Conservation (phyloP, 2,888 invertebrate genomes). For the Leptinotarsa tumamoca region DNA sequence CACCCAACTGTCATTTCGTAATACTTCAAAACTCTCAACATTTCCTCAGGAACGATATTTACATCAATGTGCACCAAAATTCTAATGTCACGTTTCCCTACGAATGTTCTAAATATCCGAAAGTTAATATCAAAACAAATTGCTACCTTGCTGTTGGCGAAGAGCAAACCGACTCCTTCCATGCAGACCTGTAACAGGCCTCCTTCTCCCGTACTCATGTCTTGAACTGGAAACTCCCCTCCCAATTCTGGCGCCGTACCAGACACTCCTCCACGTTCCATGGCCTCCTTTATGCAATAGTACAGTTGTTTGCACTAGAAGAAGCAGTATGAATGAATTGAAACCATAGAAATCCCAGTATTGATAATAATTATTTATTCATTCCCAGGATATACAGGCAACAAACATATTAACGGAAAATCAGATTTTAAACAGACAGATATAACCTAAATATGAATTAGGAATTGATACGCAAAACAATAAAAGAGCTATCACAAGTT, state of each 20-base stretch:
- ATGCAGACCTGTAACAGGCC: slow-evolving; percentile 98
- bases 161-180: slow-evolving; percentile 98
- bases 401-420: too few species aligned
- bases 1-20: not conserved
- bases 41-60: not conserved
- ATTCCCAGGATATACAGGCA: too few species aligned
- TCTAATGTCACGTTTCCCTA: slow-evolving; percentile 33
- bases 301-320: slow-evolving; percentile 96
- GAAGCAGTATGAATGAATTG: not conserved
- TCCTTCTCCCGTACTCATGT: slow-evolving; percentile 96
- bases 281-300: slow-evolving; percentile 98
- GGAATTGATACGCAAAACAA: too few species aligned
- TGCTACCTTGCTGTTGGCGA: slow-evolving; percentile 98
- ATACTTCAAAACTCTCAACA: not conserved
- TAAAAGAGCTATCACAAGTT: too few species aligned
- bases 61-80: slow-evolving; percentile 40
- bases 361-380: too few species aligned
- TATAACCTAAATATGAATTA: too few species aligned
- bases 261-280: slow-evolving; percentile 90
- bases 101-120: slow-evolving; percentile 15
- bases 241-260: slow-evolving; percentile 79
- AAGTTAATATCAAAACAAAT: slow-evolving; percentile 19
- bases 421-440: too few species aligned
- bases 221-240: slow-evolving; percentile 98
- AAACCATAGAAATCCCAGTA: too few species aligned